A percentile compares a stretch with the other conserved stretches of the same genome.
Conservation (phyloP, 2,888 invertebrate species). For the Megalurothrips usitatus region DNA sequence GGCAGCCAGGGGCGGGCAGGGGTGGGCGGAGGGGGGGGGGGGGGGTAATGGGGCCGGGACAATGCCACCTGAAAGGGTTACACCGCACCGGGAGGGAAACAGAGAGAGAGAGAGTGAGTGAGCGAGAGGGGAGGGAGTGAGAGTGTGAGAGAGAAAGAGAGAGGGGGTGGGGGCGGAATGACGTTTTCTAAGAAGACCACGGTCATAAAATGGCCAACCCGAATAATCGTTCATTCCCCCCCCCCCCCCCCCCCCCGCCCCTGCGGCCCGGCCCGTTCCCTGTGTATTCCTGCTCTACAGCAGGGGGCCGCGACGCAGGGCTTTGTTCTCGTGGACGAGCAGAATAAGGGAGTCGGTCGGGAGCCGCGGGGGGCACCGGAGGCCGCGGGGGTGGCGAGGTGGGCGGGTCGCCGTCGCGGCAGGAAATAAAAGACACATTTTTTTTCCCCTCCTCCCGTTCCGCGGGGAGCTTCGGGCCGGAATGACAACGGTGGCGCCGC, state of each 20-base stretch:
- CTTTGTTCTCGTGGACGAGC: background rate
- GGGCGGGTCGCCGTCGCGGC: no score
- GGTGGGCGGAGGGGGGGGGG: no score
- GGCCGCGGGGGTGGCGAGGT: no score
- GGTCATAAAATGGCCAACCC: background rate
- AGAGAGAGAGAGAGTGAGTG: conserved; percentile 15
- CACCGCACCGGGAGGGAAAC: background rate
- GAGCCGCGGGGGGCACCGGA: conserved; percentile 43
- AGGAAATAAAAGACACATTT: no score
- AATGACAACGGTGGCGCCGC: no score
- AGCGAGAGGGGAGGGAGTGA: conserved; percentile 13
- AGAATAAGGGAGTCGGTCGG: background rate
- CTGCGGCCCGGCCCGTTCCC: no score
- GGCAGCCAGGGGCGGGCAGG: no score
- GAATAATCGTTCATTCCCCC: background rate
- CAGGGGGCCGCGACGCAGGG: background rate
- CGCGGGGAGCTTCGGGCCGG: no score
- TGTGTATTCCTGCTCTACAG: conserved; percentile 45
- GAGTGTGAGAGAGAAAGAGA: conserved; percentile 20
- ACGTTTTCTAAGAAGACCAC: background rate
- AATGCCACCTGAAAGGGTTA: background rate
- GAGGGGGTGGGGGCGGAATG: background rate
- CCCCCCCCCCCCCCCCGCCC: background rate
- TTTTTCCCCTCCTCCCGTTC: no score
- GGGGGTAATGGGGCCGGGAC: background rate